Base-by-base conservation (phyloP, 2,113 vertebrate species). In the Glareola pratincola region DNA sequence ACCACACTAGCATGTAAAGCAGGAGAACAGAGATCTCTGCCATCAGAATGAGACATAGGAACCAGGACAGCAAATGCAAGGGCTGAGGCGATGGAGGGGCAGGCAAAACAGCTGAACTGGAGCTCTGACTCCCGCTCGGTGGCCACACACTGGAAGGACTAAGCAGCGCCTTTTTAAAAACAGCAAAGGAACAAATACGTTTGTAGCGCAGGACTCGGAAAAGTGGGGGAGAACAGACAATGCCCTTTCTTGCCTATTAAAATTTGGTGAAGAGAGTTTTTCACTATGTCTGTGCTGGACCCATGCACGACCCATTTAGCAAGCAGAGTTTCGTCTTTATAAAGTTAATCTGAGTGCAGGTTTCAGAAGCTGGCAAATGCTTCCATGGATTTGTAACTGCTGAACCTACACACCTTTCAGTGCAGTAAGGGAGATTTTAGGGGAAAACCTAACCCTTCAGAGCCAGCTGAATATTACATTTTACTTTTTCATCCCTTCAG, bases 1-100 rank as follows among this genome's bases (percentile, higher is more conserved):
- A 75, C 77, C 88, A 91, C 83, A 66, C 83, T 45, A 73, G 92
- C 89, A 92, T 91, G 80, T 92, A 91, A 96, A 97, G 57, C 37
- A 94, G 79, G 30, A 83, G 45, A 79, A 75, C 12, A 79, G 69
- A 87, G 69, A 76, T 94, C 64, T 88, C 9, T 50, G 62, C 36
- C 73, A 59, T 82, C 56, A 73, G 80, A 91, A 78, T n/a, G 48
- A 95, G 48, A 60, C 22, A 9, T 47, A 47, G 2, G 10, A 79
- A 89, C 57, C 69, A 88, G 69, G 66, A 78, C 36, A 88, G 72
- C 37, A 85, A 94, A 93, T 9, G 74, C 68, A 51, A 95, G 76
- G 47, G 68, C 32, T 26, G 22, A 45, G 56, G 19, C 5, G 1
- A n/a, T 15, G 16, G 51, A 62, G 54, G 15, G 37, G 23, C 59